Percentiles rank a stretch among this genome's conserved stretches.
These are phyloP conservation scores for Elephas maximus DNA, from an alignment of 2,113 vertebrate genomes.

Conservation along the genomic window DNA sequence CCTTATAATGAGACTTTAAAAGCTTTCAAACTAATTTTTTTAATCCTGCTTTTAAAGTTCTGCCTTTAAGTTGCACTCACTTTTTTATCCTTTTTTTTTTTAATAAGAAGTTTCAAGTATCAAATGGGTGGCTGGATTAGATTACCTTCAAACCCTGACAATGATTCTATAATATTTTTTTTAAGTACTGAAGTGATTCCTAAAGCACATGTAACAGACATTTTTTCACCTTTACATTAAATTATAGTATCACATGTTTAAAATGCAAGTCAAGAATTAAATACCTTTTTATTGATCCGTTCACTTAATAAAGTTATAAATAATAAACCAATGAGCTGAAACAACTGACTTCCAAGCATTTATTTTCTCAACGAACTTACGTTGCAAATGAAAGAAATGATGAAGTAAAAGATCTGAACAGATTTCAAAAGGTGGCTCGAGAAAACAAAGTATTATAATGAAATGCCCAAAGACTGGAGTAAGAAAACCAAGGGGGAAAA, in stretches of 20 bases:
- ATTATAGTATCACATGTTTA: slow-evolving; percentile 27
- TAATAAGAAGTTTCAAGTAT: slow-evolving; percentile 60
- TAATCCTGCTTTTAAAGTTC: slow-evolving; percentile 42
- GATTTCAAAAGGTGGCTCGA: no score
- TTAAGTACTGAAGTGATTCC: slow-evolving; percentile 25
- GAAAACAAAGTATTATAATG: no score
- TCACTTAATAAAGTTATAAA: slow-evolving; percentile 28
- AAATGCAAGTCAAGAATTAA: slow-evolving; percentile 16
- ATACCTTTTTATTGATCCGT: neutral
- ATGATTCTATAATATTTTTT: neutral
- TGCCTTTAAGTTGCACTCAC: slow-evolving; percentile 49
- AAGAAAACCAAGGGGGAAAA: no score
- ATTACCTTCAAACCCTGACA: neutral
- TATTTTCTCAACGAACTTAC: slow-evolving; percentile 79
- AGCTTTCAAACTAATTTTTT: slow-evolving; percentile 66
- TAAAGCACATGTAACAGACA: neutral
- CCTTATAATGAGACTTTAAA: slow-evolving; percentile 72
- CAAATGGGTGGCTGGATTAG: slow-evolving; percentile 47
- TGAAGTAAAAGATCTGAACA: no score
- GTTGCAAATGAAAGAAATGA: neutral
- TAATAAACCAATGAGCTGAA: slow-evolving; percentile 56
- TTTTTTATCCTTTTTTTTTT: slow-evolving; percentile 37
- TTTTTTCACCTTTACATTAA: slow-evolving; percentile 25
- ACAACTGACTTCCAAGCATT: slow-evolving; percentile 82
- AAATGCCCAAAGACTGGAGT: no score